phyloP scores from a whole-genome alignment of 2,113 vertebrate genomes.

The Gasterosteus aculeatus region DNA sequence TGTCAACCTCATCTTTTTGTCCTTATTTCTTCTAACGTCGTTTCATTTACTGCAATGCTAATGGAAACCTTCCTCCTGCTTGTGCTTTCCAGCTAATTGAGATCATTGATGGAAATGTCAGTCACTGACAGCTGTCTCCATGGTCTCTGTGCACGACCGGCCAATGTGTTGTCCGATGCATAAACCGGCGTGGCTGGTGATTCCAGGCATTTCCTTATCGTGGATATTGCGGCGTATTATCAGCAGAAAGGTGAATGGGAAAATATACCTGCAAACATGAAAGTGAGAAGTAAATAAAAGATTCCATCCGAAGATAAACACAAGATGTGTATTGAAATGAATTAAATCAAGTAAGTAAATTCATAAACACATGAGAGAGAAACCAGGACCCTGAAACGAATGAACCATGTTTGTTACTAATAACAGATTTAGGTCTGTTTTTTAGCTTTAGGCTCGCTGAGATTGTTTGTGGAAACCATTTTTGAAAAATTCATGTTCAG shows the following conservation, averaged over 20 bases:
- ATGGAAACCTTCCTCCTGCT: not conserved
- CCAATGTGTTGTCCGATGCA: not conserved
- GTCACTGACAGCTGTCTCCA: not conserved
- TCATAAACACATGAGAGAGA: too few species aligned
- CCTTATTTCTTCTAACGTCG: not conserved
- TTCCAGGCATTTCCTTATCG: not conserved
- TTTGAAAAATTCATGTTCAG: not conserved
- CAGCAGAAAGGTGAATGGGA: not conserved
- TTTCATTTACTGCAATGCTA: not conserved
- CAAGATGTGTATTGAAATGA: not conserved
- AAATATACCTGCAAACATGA: not conserved
- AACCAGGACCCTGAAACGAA: too few species aligned
- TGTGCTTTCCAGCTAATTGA: not conserved
- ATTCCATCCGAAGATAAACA: not conserved
- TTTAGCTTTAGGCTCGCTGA: too few species aligned
- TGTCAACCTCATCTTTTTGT: not conserved
- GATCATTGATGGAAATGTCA: not conserved
- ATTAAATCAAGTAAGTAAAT: not conserved
- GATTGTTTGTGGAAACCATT: not conserved
- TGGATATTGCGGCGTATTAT: not conserved
- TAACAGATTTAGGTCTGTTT: too few species aligned
- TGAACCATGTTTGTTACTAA: too few species aligned
- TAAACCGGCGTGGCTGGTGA: not conserved
- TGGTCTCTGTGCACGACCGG: not conserved
- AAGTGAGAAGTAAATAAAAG: not conserved